A percentile compares a stretch with the other conserved stretches of the same genome.
Evolutionary conservation across 2,113 vertebrate species (phyloP).

Genomic region (Tupaia tana): DNA sequence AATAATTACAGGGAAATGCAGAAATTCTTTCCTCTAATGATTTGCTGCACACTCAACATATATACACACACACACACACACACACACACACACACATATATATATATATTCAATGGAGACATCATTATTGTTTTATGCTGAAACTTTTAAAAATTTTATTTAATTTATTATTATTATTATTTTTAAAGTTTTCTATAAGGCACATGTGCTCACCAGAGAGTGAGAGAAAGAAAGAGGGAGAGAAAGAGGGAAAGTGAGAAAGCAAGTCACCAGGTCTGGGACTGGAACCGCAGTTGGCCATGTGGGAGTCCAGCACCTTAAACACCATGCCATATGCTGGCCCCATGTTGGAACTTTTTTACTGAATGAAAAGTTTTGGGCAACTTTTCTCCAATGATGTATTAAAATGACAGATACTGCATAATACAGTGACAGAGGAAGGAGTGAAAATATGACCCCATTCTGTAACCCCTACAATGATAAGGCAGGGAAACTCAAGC

Average conservation of each 20-base stretch:
- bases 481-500: neutral
- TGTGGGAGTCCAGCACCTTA: no score
- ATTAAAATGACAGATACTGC: neutral
- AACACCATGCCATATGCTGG: no score
- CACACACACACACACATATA: no score
- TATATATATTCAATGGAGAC: neutral
- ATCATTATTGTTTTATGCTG: neutral
- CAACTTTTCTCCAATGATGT: neutral
- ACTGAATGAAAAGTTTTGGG: neutral
- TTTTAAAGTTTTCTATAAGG: no score
- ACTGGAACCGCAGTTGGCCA: no score
- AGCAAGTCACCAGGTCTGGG: no score
- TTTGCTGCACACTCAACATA: neutral
- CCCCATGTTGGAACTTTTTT: neutral
- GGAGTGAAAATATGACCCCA: neutral
- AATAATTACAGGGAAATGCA: neutral
- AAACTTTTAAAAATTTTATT: neutral
- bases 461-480: neutral
- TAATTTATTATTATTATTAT: no score
- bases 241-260: no score
- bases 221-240: no score
- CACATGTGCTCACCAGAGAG: no score
- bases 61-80: no score
- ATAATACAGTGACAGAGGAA: neutral
- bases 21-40: neutral